A percentile compares a stretch with the other conserved stretches of the same genome.
phyloP scores from a whole-genome alignment of 2,888 invertebrate genomes.

The Plusia festucae region DNA sequence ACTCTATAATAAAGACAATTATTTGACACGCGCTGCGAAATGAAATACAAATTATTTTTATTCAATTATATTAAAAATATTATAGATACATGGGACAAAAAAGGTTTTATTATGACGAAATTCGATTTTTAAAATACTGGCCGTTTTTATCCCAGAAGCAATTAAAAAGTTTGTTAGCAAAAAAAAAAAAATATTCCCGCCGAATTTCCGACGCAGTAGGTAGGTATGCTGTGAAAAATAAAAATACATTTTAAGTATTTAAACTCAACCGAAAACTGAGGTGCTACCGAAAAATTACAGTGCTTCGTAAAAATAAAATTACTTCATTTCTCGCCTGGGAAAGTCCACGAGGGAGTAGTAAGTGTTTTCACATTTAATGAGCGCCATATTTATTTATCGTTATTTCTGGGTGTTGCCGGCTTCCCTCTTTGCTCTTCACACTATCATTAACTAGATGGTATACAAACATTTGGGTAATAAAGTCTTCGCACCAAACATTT shows the following conservation, averaged over 20 bases:
- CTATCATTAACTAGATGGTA: constrained; percentile 51
- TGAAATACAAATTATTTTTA: not conserved
- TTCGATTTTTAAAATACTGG: constrained; percentile 3
- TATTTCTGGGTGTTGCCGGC: constrained; percentile 33
- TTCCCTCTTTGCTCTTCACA: constrained; percentile 50
- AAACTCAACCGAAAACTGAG: constrained; percentile 10
- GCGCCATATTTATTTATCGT: constrained; percentile 53
- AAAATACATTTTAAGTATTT: constrained; percentile 9
- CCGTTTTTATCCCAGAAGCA: not conserved
- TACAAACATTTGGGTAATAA: constrained; percentile 55
- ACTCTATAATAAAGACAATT: not conserved
- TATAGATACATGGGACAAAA: not conserved
- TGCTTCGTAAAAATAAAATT: constrained; percentile 26
- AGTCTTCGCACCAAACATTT: constrained; percentile 51
- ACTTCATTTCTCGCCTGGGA: constrained; percentile 28
- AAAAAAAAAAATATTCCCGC: constrained; percentile 5
- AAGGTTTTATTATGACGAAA: not conserved
- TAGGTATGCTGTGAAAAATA: not conserved
- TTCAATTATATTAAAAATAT: too few species aligned
- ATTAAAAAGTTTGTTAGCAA: not conserved
- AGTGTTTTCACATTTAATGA: constrained; percentile 51
- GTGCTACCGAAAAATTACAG: constrained; percentile 25
- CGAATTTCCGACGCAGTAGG: constrained; percentile 1
- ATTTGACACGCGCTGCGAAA: not conserved
- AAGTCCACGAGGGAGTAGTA: constrained; percentile 34